Conservation (phyloP, 2,888 invertebrate genomes). For the Nowickia ferox region DNA sequence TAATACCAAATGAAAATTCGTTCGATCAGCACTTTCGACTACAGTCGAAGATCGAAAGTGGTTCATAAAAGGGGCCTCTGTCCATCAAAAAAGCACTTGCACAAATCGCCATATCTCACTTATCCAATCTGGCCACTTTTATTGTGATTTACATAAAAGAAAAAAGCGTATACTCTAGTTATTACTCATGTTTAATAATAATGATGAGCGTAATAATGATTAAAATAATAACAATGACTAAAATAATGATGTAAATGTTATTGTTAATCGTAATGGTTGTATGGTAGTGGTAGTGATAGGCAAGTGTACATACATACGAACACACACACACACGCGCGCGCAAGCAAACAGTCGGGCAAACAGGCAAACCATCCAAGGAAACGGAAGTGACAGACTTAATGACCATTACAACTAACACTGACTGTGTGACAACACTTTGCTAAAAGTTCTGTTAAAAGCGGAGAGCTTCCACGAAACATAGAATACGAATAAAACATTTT, state of each 20-base stretch:
- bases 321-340: neutral
- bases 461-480: slow-evolving; percentile 20
- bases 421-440: slow-evolving; percentile 65
- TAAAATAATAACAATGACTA: slow-evolving; percentile 49
- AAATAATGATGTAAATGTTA: slow-evolving; percentile 55
- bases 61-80: no score
- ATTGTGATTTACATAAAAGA: neutral
- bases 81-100: no score
- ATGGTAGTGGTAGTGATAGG: neutral
- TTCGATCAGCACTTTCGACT: no score
- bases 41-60: no score
- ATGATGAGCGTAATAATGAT: slow-evolving; percentile 65
- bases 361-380: slow-evolving; percentile 52
- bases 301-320: neutral
- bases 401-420: slow-evolving; percentile 71
- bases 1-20: no score
- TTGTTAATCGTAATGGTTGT: slow-evolving; percentile 29
- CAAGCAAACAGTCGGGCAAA: slow-evolving; percentile 3
- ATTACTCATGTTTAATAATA: slow-evolving; percentile 52
- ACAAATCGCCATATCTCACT: no score
- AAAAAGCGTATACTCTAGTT: slow-evolving; percentile 27
- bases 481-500: slow-evolving; percentile 36
- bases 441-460: slow-evolving; percentile 13
- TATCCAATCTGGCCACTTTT: slow-evolving; percentile 27
- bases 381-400: slow-evolving; percentile 72